phyloP scores from a whole-genome alignment of 2,888 invertebrate genomes.

The Linyphia triangularis region DNA sequence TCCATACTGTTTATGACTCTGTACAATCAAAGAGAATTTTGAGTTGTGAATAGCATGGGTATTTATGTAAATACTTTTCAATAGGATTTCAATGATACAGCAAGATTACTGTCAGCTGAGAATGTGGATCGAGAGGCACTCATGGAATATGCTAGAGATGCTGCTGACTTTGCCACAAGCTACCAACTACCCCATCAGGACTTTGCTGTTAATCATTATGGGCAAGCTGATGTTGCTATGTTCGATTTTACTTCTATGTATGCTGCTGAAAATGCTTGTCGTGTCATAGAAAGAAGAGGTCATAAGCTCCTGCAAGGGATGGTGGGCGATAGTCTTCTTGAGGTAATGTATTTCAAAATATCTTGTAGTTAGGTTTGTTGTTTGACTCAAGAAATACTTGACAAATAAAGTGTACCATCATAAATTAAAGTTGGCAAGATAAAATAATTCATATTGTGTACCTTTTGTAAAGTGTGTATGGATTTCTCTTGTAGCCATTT shows the following conservation, averaged over 20 bases:
- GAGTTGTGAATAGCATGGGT: too few relatives aligned
- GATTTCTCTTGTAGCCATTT: slow-evolving; percentile 85
- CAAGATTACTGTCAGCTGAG: slow-evolving; percentile 89
- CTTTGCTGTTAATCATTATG: slow-evolving; percentile 98
- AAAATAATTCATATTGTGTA: slow-evolving; percentile 21
- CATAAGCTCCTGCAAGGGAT: slow-evolving; percentile 91
- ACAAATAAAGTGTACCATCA: too few relatives aligned
- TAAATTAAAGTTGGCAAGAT: background rate
- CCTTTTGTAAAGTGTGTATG: too few relatives aligned
- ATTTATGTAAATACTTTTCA: slow-evolving; percentile 30
- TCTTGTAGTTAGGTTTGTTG: too few relatives aligned
- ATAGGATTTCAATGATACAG: slow-evolving; percentile 94
- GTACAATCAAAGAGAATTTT: too few relatives aligned
- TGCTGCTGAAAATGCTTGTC: slow-evolving; percentile 95
- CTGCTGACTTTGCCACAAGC: slow-evolving; percentile 95
- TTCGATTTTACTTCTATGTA: slow-evolving; percentile 99
- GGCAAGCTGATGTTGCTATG: slow-evolving; percentile 97
- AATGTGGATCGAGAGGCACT: slow-evolving; percentile 95
- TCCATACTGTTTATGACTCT: too few relatives aligned
- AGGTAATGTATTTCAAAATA: slow-evolving; percentile 82
- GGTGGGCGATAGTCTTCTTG: slow-evolving; percentile 97
- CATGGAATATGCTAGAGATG: slow-evolving; percentile 94
- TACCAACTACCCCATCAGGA: slow-evolving; percentile 91
- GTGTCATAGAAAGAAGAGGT: slow-evolving; percentile 88
- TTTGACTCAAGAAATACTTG: too few relatives aligned